Percentiles rank a stretch among this genome's conserved stretches.
These are phyloP conservation scores for Hemaris fuciformis DNA, from an alignment of 2,888 invertebrate genomes.

Conservation along the genomic window DNA sequence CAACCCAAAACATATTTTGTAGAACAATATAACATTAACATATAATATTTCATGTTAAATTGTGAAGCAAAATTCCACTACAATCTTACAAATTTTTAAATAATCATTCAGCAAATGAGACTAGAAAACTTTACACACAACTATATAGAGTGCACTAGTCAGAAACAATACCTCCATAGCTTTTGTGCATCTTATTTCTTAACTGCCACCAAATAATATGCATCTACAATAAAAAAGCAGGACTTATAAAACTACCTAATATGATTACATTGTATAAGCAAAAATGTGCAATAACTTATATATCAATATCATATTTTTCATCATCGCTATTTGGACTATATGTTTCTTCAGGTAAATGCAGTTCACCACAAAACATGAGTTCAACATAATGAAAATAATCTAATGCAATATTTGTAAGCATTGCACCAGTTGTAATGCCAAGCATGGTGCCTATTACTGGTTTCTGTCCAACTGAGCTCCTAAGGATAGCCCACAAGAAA, in stretches of 20 bases:
- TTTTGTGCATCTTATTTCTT: background rate
- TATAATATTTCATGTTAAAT: no score
- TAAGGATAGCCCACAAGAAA: constrained; percentile 92
- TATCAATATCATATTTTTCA: constrained; percentile 78
- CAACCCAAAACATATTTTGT: no score
- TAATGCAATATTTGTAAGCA: constrained; percentile 83
- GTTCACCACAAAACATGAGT: constrained; percentile 78
- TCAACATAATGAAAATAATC: constrained; percentile 85
- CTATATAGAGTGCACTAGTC: background rate
- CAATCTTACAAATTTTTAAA: background rate
- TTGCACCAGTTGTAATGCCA: constrained; percentile 86
- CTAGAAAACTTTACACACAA: background rate
- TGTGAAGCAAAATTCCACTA: no score
- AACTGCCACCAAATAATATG: constrained; percentile 2
- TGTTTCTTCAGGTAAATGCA: constrained; percentile 69
- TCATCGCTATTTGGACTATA: constrained; percentile 77
- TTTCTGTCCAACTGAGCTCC: constrained; percentile 88
- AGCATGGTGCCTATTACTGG: constrained; percentile 84
- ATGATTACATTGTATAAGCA: constrained; percentile 7
- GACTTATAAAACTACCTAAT: background rate
- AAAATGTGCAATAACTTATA: constrained; percentile 36
- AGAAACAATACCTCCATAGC: background rate
- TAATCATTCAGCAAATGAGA: background rate
- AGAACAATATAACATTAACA: no score
- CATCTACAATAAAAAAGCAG: background rate